phyloP scores from a whole-genome alignment of 30 jellyfish, hydroid and myxozoan species.

The Aurelia sp. region DNA sequence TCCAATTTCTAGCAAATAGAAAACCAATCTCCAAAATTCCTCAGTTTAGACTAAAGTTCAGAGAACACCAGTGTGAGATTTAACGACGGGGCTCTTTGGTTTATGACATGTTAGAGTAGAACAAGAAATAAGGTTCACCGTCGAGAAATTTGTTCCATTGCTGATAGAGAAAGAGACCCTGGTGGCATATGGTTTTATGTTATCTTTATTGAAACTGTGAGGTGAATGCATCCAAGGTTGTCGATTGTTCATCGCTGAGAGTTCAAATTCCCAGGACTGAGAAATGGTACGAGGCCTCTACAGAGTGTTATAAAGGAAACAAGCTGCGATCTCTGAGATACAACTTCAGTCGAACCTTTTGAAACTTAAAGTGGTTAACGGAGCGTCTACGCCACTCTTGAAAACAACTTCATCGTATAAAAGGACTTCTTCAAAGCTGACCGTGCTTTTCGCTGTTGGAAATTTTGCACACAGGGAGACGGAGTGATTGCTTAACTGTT shows the following conservation, averaged over 20 bases:
- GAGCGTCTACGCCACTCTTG: background rate
- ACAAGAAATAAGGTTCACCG: background rate
- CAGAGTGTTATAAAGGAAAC: constrained; percentile 30
- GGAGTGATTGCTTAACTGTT: no score
- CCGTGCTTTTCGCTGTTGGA: no score
- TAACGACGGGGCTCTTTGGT: background rate
- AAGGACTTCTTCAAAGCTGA: no score
- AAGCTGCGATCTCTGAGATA: constrained; percentile 47
- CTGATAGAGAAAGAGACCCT: background rate
- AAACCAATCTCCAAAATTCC: background rate
- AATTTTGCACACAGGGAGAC: no score
- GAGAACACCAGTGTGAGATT: background rate
- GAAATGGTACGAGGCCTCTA: constrained; percentile 5
- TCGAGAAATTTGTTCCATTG: background rate
- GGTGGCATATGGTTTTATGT: background rate
- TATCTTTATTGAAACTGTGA: background rate
- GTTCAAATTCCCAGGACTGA: constrained; percentile 44
- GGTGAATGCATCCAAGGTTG: constrained; percentile 28
- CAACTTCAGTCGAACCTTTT: constrained; percentile 3
- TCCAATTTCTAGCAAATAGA: background rate
- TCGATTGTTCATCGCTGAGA: constrained; percentile 24
- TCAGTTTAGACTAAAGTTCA: background rate
- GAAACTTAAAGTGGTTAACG: constrained; percentile 25
- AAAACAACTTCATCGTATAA: background rate
- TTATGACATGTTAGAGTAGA: background rate